Conservation (phyloP, 2,113 vertebrate species). For the Cebidichthys violaceus region DNA sequence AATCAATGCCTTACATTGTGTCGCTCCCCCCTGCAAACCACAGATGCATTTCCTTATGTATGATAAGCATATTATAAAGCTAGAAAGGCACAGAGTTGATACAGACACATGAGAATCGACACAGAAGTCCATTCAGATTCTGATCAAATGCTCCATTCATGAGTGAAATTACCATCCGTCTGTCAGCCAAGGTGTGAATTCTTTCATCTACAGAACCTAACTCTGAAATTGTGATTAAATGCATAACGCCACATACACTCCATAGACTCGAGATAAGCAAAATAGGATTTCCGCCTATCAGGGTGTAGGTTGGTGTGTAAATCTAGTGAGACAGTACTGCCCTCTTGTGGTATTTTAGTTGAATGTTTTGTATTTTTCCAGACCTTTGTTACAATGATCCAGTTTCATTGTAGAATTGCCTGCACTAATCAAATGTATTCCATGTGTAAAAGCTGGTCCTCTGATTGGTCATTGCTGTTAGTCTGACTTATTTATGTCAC, state of each 20-base stretch:
- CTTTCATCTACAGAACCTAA: slow-evolving; percentile 76
- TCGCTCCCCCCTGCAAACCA: slow-evolving; percentile 38
- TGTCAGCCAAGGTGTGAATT: slow-evolving; percentile 82
- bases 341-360: slow-evolving; percentile 57
- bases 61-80: slow-evolving; percentile 73
- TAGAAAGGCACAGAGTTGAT: slow-evolving; percentile 64
- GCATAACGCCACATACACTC: slow-evolving; percentile 70
- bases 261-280: slow-evolving; percentile 60
- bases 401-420: background rate
- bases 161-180: slow-evolving; percentile 83
- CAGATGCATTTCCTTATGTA: slow-evolving; percentile 66
- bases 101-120: slow-evolving; percentile 71
- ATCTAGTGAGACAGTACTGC: slow-evolving; percentile 52
- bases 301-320: background rate
- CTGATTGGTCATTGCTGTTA: background rate
- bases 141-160: slow-evolving; percentile 84
- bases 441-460: background rate
- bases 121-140: slow-evolving; percentile 77
- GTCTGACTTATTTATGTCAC: background rate
- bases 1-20: slow-evolving; percentile 62
- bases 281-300: slow-evolving; percentile 47
- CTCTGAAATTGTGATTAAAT: slow-evolving; percentile 79
- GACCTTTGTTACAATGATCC: background rate
- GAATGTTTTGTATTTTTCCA: background rate
- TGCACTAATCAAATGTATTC: background rate